Conservation (phyloP, 2,888 invertebrate genomes). For the Agrochola circellaris region DNA sequence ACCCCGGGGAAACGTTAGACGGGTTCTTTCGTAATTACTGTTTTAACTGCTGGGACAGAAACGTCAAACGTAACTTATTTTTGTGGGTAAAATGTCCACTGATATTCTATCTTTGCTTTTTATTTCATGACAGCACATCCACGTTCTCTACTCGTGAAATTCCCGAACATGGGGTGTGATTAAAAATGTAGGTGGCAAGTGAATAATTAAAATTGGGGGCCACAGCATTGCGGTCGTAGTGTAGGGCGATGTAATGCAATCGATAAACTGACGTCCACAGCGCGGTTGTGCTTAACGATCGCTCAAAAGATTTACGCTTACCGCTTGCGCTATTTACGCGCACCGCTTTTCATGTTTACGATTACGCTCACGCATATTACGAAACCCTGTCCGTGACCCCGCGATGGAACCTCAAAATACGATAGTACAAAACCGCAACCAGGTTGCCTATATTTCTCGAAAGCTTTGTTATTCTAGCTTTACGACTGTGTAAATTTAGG, state of each 20-base stretch:
- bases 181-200: slow-evolving; percentile 72
- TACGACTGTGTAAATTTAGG: slow-evolving; percentile 20
- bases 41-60: slow-evolving; percentile 88
- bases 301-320: slow-evolving; percentile 80
- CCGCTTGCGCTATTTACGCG: slow-evolving; percentile 79
- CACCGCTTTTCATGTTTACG: slow-evolving; percentile 82
- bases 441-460: slow-evolving; percentile 43
- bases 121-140: slow-evolving; percentile 32
- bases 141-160: slow-evolving; percentile 42
- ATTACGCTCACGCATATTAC: slow-evolving; percentile 81
- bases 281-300: slow-evolving; percentile 81
- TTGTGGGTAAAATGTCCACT: slow-evolving; percentile 79
- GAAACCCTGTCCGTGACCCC: slow-evolving; percentile 75
- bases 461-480: slow-evolving; percentile 38
- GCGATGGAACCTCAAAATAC: slow-evolving; percentile 67
- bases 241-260: slow-evolving; percentile 78
- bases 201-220: slow-evolving; percentile 79
- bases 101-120: slow-evolving; percentile 67
- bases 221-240: slow-evolving; percentile 73
- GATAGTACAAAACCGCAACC: slow-evolving; percentile 56
- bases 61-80: slow-evolving; percentile 88
- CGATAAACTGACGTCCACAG: slow-evolving; percentile 82
- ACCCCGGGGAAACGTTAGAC: slow-evolving; percentile 89
- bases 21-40: slow-evolving; percentile 88
- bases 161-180: slow-evolving; percentile 58